Percentiles rank a stretch among this genome's conserved stretches.
Conservation (phyloP, 2,888 invertebrate genomes). For the Thysanoteuthis rhombus region DNA sequence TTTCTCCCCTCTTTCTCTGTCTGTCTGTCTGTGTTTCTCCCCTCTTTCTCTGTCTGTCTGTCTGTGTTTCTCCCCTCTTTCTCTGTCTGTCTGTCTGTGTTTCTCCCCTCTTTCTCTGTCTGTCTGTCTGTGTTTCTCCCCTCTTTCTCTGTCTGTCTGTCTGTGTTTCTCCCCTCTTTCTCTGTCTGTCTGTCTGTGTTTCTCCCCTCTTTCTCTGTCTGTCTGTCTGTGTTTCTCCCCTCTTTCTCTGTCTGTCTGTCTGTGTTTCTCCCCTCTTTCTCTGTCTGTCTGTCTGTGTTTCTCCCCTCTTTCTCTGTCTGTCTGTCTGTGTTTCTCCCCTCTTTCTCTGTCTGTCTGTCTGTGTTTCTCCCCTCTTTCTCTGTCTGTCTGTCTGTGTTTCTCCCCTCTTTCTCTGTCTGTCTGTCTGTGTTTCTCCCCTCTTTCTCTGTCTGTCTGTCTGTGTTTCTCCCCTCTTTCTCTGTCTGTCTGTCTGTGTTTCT, state of each 20-base stretch:
- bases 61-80: neutral
- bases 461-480: neutral
- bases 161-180: neutral
- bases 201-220: neutral
- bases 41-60: neutral
- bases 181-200: neutral
- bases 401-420: neutral
- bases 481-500: neutral
- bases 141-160: neutral
- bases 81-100: neutral
- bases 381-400: too few relatives aligned
- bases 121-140: neutral
- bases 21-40: neutral
- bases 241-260: too few relatives aligned
- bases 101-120: neutral
- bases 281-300: too few relatives aligned
- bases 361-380: neutral
- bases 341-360: neutral
- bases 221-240: neutral
- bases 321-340: neutral
- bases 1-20: neutral
- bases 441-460: neutral
- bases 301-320: too few relatives aligned
- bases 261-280: too few relatives aligned
- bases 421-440: neutral